Evolutionary conservation across 2,797 vertebrate species (phyloP), one percentile per base, ranked within the genome.

Genomic region (Karalla daura): DNA sequence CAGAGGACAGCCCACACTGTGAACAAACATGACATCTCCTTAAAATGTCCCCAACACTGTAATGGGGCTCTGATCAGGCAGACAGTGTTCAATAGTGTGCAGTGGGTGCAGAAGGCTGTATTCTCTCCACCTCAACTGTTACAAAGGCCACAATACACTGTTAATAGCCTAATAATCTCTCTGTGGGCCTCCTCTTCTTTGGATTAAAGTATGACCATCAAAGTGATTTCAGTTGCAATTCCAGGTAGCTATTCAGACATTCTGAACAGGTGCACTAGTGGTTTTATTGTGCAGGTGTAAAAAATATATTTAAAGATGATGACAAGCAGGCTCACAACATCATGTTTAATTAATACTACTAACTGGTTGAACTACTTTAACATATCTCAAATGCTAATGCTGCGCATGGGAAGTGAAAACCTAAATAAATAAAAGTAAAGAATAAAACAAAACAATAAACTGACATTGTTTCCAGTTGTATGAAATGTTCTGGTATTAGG

Each of bases 1-100:
- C 81, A 36, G 71, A 83, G 73, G 76, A 80, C 54, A 51, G 74
- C 65, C 63, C 56, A 68, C 72, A 70, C 39, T 13, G 24, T 73
- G 65, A 80, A 15, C 74, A 63, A 81, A 85, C 78, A 73, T 51
- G 52, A 76, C 78, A 75, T 72, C 67, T 79, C 69, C 78, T 86
- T 82, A 78, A 83, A 75, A 78, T 36, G 50, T 52, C 39, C 50
- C 76, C 45, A 58, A 52, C 63, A 60, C 10, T 67, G 51, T 12
- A 5, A 32, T n/a, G 46, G 59, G 21, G 67, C 76, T 56, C 74
- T 54, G 69, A 80, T 64, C 76, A 59, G 58, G 45, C 62, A 63
- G 78, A 68, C 74, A 78, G 63, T 27, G 7, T 17, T 76, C 74
- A 1, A 50, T 25, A 49, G 45, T 25, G 69, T 73, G 63, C 70